Base-by-base conservation (phyloP, 2,888 invertebrate species). In the Callosobruchus maculatus region DNA sequence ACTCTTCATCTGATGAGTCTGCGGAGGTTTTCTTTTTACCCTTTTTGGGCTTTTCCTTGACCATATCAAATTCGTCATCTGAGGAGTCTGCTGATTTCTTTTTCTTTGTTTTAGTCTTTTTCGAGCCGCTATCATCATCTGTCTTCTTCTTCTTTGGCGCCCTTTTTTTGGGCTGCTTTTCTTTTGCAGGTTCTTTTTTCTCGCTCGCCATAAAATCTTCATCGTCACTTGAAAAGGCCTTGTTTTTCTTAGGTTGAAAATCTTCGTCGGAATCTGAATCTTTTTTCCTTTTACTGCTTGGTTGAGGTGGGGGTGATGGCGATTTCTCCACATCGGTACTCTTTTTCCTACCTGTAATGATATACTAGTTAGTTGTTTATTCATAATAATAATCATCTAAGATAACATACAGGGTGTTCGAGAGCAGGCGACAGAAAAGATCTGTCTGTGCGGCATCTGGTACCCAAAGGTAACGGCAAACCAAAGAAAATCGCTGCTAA, bases 71-170 rank as follows among this genome's bases (percentile, higher is more conserved):
- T 22, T 78, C 74, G 67, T 76, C 75, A 26, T 78, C 78, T 2
- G 76, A 74, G 67, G 70, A 21, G 31, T 75, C 74, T n/a, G 68
- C 72, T 31, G 71, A 78, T 72, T 78, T 79, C n/a, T 75, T 77
- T 22, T 73, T 80, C 22, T 75, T 75, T 26, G 68, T 21, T 73
- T 73, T 74, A 22, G 74, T 68, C 68, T 77, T 76, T 67, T 76
- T 77, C 18, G 76, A 73, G 9, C 70, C 67, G 21, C 49, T 22
- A 20, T 70, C 71, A 7, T 72, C 71, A 30, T 69, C 21, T 1
- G 20, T n/a, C 21, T 21, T 22, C 21, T 68, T 68, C 21, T 68
- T 68, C 22, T 68, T 68, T 5, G 68, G 21, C 3, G 20, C 68
- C 13, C 21, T 7, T 7, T 21, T 22, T 68, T 68, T 68, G 7